Evolutionary conservation across 2,797 vertebrate genomes (phyloP), one percentile per base, ranked within the genome.

Genomic region (Chlorospingus semifuscus): DNA sequence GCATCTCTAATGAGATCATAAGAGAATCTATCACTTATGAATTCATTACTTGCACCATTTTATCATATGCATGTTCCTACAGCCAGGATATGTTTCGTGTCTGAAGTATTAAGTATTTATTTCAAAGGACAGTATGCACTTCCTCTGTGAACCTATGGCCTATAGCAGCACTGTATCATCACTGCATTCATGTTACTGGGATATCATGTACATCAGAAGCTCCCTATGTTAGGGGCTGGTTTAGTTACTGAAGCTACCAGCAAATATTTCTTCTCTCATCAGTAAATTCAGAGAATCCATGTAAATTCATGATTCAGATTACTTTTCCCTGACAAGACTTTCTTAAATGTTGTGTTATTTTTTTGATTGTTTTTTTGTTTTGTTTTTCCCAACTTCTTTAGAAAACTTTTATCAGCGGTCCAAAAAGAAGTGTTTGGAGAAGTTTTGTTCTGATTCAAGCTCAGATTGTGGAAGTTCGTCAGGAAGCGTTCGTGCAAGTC

Each of bases 381-480:
- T 50, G 3, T 42, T 52, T 64, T 10, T 9, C 50, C 34, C 20
- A 59, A 65, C 34, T 84, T 61, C 65, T 61, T 30, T 88, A 98
- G 98, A 98, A 82, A 94, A 71, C 66, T 95, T 89, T 84, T 97
- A 89, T 95, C 97, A 93, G 85, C 87, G 97, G 63, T 92, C 96
- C n/a, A 95, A 97, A 98, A 88, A 98, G 94, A 99, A 98, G 94
- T 98, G 98, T 53, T 91, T 96, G 9, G 99, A 99, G 85, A 98
- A 98, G 22, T 97, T 98, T 80, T 98, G 98, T 95, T 99, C 98
- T 0, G 99, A 99, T 96, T 99, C 99, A 2, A 99, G 99, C 88
- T 99, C 99, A 0, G 99, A 99, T 95, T 99, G 99, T 0, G 98
- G 99, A 95, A 99, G 99, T 96, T 99, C 99, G 1, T 99, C 99